Conservation (phyloP, 2,797 vertebrate species). For the Pseudochromis fuscus region DNA sequence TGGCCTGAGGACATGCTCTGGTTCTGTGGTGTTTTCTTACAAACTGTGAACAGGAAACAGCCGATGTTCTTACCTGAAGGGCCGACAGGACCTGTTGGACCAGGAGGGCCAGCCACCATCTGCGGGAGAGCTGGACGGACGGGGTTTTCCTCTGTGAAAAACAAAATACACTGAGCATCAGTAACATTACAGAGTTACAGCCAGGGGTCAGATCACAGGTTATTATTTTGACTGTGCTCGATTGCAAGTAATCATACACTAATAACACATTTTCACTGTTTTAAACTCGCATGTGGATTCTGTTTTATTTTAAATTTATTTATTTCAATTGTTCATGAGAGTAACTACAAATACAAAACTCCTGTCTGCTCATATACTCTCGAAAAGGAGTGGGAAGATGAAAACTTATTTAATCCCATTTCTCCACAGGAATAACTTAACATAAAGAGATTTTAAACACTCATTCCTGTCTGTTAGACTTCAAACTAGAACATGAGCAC, state of each 20-base stretch:
- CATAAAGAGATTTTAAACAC: no score
- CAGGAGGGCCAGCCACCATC: conserved; percentile 59
- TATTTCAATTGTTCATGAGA: no score
- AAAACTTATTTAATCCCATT: no score
- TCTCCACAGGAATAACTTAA: no score
- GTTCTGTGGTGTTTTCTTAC: background rate
- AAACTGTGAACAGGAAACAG: background rate
- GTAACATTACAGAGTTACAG: background rate
- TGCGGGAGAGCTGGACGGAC: conserved; percentile 20
- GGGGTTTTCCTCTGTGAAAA: conserved; percentile 54
- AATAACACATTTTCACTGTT: no score
- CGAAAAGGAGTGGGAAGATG: no score
- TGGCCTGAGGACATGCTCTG: background rate
- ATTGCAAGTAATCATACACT: background rate
- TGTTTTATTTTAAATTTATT: no score
- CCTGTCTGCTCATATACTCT: no score
- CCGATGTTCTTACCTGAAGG: conserved; percentile 69
- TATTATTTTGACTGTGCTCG: background rate
- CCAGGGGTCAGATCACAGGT: background rate
- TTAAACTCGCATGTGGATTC: no score
- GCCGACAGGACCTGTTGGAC: conserved; percentile 71
- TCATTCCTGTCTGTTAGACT: no score
- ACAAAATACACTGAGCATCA: conserved; percentile 6
- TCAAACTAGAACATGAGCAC: no score
- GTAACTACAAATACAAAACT: no score